Evolutionary conservation across 2,888 invertebrate genomes (phyloP).

Genomic region (Diogma glabrata): DNA sequence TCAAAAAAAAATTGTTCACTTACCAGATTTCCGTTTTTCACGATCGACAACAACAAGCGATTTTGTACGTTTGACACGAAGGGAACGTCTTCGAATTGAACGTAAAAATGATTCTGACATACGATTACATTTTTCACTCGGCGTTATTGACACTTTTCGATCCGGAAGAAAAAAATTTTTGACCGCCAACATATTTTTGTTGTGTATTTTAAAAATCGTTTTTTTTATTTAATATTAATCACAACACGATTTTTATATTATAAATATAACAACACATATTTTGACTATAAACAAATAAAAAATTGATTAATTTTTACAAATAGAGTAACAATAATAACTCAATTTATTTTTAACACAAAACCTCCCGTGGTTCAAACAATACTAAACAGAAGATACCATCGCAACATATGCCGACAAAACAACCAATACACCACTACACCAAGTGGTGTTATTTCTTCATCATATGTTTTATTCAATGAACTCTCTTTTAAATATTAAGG

Average conservation of each 20-base stretch:
- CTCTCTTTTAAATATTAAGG: too few species aligned
- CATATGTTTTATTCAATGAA: too few species aligned
- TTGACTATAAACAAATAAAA: background rate
- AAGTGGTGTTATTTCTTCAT: too few species aligned
- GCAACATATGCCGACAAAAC: too few species aligned
- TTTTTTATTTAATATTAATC: background rate
- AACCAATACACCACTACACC: too few species aligned
- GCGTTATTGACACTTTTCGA: slow-evolving; percentile 40
- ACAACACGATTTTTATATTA: slow-evolving; percentile 3
- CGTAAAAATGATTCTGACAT: slow-evolving; percentile 65
- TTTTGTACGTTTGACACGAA: slow-evolving; percentile 63
- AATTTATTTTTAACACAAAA: background rate
- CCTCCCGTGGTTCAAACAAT: slow-evolving; percentile 6
- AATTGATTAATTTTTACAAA: background rate
- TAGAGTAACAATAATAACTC: slow-evolving; percentile 2
- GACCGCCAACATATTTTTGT: slow-evolving; percentile 48
- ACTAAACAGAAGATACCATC: too few species aligned
- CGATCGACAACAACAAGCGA: slow-evolving; percentile 54
- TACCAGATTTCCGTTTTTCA: slow-evolving; percentile 71
- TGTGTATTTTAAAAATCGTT: background rate
- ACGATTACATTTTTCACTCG: slow-evolving; percentile 43
- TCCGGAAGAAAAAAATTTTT: slow-evolving; percentile 64
- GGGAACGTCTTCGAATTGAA: slow-evolving; percentile 56
- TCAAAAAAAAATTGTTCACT: slow-evolving; percentile 34
- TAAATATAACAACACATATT: background rate